These are phyloP conservation scores for Gobio occitaniae DNA, from an alignment of 2,797 vertebrate genomes.

Conservation along the genomic window DNA sequence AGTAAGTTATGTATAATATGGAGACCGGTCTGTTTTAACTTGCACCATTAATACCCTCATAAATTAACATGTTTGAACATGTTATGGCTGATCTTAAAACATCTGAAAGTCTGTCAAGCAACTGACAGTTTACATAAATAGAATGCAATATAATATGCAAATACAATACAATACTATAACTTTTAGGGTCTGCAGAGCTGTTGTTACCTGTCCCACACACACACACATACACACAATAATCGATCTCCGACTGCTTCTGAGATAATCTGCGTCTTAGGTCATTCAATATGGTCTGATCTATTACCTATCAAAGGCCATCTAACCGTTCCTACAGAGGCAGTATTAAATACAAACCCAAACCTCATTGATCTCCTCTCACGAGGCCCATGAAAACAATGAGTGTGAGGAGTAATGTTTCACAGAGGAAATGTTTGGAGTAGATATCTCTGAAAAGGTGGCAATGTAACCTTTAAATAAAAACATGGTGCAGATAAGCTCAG, in stretches of 20 bases:
- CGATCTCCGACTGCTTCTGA: slow-evolving; percentile 66
- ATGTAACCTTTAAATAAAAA: slow-evolving; percentile 56
- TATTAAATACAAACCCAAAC: slow-evolving; percentile 67
- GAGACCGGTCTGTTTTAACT: not conserved
- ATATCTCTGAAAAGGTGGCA: slow-evolving; percentile 53
- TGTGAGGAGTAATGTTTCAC: slow-evolving; percentile 57
- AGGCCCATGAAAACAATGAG: slow-evolving; percentile 66
- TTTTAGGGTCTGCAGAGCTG: not conserved
- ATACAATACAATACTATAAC: not conserved
- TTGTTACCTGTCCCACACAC: slow-evolving; percentile 10
- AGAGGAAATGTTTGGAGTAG: slow-evolving; percentile 52
- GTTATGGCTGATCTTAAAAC: not conserved
- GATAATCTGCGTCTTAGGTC: slow-evolving; percentile 74
- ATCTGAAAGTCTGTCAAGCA: not conserved
- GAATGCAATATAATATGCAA: not conserved
- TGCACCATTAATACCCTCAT: not conserved
- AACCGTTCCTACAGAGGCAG: slow-evolving; percentile 59
- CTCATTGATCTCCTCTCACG: slow-evolving; percentile 70
- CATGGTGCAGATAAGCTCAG: slow-evolving; percentile 52
- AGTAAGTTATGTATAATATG: not conserved
- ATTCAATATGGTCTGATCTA: slow-evolving; percentile 72
- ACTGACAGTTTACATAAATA: not conserved
- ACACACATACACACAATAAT: slow-evolving; percentile 59
- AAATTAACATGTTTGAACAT: not conserved
- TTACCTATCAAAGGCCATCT: slow-evolving; percentile 65